These are phyloP conservation scores for Stenichneumon culpator DNA, from an alignment of 2,888 invertebrate species.

Conservation along the genomic window DNA sequence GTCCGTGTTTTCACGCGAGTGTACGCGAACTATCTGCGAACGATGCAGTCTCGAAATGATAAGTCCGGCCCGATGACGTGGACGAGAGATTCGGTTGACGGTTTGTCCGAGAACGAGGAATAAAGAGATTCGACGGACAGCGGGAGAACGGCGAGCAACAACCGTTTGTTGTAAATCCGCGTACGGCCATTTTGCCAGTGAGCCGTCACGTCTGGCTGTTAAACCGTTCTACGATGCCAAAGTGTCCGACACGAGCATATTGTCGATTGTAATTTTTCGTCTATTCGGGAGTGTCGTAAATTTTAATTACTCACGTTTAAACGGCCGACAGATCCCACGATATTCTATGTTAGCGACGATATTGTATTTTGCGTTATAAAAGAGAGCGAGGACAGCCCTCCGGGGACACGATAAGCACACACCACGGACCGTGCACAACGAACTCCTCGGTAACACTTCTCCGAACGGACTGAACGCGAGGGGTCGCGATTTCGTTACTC, in stretches of 20 bases:
- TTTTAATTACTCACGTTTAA: slow-evolving; percentile 61
- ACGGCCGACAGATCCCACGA: slow-evolving; percentile 54
- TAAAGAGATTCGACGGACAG: neutral
- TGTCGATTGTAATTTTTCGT: slow-evolving; percentile 24
- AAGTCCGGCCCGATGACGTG: slow-evolving; percentile 1
- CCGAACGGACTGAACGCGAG: slow-evolving; percentile 78
- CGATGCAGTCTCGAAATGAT: slow-evolving; percentile 4
- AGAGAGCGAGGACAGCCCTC: slow-evolving; percentile 59
- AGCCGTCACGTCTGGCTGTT: slow-evolving; percentile 80
- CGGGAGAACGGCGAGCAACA: slow-evolving; percentile 56
- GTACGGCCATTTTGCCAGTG: slow-evolving; percentile 83
- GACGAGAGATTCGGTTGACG: neutral
- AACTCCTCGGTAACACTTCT: slow-evolving; percentile 79
- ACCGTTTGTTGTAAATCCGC: slow-evolving; percentile 78
- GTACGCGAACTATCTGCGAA: slow-evolving; percentile 3
- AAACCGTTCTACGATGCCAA: slow-evolving; percentile 39
- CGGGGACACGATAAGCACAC: slow-evolving; percentile 66
- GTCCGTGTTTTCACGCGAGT: slow-evolving; percentile 42
- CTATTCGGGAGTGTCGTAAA: slow-evolving; percentile 26
- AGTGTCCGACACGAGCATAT: slow-evolving; percentile 17
- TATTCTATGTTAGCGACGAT: slow-evolving; percentile 46
- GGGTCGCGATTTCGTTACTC: slow-evolving; percentile 76
- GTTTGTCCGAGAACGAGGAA: neutral
- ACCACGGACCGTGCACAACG: slow-evolving; percentile 73
- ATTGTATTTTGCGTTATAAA: slow-evolving; percentile 48